Conservation (phyloP, 2,113 vertebrate species). For the Columbina picui region DNA sequence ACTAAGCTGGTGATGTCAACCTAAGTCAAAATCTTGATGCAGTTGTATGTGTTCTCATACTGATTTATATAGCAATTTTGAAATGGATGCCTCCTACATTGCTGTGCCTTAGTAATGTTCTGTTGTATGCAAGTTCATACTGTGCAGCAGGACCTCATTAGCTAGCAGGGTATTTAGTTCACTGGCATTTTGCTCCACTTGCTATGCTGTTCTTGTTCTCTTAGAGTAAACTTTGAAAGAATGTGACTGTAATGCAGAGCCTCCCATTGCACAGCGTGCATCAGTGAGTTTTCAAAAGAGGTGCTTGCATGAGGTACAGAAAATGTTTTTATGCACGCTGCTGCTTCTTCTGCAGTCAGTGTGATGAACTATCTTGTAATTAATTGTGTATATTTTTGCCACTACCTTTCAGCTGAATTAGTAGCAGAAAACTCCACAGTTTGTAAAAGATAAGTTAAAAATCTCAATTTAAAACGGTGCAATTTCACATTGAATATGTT, state of each 20-base stretch:
- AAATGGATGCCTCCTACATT: not conserved
- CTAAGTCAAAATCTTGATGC: not conserved
- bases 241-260: slow-evolving; percentile 4
- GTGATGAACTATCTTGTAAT: not conserved
- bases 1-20: not conserved
- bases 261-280: not conserved
- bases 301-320: not conserved
- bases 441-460: not conserved
- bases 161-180: not conserved
- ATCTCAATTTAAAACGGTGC: not conserved
- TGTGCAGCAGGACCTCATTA: not conserved
- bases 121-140: not conserved
- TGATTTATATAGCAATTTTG: not conserved
- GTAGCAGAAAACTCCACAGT: not conserved
- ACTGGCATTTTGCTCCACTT: slow-evolving; percentile 42
- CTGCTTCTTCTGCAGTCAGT: not conserved
- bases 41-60: not conserved
- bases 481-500: not conserved
- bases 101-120: not conserved
- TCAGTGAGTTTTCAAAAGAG: not conserved
- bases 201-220: slow-evolving; percentile 38
- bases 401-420: not conserved
- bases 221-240: slow-evolving; percentile 33
- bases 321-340: not conserved
- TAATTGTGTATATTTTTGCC: not conserved